A percentile compares a stretch with the other conserved stretches of the same genome.
Conservation (phyloP, 2,888 invertebrate species). For the Drosophila cognata region DNA sequence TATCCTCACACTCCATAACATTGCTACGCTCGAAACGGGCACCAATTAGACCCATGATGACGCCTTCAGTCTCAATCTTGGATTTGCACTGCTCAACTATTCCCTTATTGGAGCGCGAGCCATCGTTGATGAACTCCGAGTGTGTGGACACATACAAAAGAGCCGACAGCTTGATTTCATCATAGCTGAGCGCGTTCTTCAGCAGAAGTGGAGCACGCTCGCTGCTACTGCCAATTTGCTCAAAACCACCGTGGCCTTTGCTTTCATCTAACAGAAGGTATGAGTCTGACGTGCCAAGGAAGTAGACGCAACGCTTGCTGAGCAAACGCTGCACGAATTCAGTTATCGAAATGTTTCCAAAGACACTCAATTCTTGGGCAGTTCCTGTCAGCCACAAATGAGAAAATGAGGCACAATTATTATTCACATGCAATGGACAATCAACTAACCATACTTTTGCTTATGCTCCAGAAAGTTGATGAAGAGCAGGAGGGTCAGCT, state of each 20-base stretch:
- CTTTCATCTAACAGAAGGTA: constrained; percentile 84
- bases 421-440: neutral
- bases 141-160: constrained; percentile 86
- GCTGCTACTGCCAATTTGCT: constrained; percentile 85
- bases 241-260: constrained; percentile 86
- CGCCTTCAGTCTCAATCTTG: constrained; percentile 86
- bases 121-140: constrained; percentile 87
- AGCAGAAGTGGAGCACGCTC: constrained; percentile 85
- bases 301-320: constrained; percentile 86
- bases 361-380: constrained; percentile 82
- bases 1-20: constrained; percentile 86
- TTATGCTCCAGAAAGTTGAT: constrained; percentile 89
- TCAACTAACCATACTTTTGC: constrained; percentile 75
- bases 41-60: constrained; percentile 86
- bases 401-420: neutral
- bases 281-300: constrained; percentile 84
- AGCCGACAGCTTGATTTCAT: constrained; percentile 87
- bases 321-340: constrained; percentile 86
- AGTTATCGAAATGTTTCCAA: constrained; percentile 84
- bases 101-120: constrained; percentile 86
- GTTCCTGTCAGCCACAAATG: constrained; percentile 65
- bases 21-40: constrained; percentile 85
- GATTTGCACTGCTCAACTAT: constrained; percentile 81
- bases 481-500: constrained; percentile 87
- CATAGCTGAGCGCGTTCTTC: constrained; percentile 86